Evolutionary conservation across 2,888 invertebrate genomes (phyloP), one percentile per base, ranked within the genome.

Genomic region (Heterodera filipjevi): DNA sequence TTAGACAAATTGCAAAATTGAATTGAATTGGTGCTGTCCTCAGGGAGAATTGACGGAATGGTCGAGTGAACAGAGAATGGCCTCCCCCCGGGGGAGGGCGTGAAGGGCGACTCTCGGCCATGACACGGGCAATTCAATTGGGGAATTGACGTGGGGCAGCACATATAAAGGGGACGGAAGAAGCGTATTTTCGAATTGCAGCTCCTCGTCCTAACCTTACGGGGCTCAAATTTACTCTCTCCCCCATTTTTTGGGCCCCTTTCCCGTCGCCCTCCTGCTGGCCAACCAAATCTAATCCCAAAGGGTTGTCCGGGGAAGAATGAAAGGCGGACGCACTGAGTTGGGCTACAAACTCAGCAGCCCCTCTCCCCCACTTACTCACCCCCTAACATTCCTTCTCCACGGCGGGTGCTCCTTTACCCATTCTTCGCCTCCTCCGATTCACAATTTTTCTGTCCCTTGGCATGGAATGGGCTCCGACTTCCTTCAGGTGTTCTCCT

Each of bases 401-500:
- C 33, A 33, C n/a, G 27, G 27, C 19, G 49, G 27, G 49, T 53
- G 30, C 59, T 32, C 75, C 66, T 64, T 32, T 27, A 66, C 33
- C 22, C 49, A 64, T 46, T 73, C 59, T 19, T 19, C 49, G 8
- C 33, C 49, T 12, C 10, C 33, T 16, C 71, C 49, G 30, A 64
- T 72, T 32, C 72, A 64, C 73, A 73, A 44, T 32, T 49, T 73
- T 64, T 19, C 27, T 44, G 35, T 49, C 64, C 64, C 35, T 73
- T 27, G 59, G 64, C 73, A 46, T 44, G 64, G 75, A 59, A 81
- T 81, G 87, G 86, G 87, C 71, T 85, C 87, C 72, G 88, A 87
- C 82, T 84, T 88, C 72, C 84, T 88, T 70, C 87, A 86, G 82
- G 81, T 87, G 73, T 82, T 88, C 80, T 86, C 86, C 74, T 87